Percentiles rank a stretch among this genome's conserved stretches.
These are phyloP conservation scores for Psittacara wagleri DNA, from an alignment of 2,113 vertebrate species.

Conservation along the genomic window DNA sequence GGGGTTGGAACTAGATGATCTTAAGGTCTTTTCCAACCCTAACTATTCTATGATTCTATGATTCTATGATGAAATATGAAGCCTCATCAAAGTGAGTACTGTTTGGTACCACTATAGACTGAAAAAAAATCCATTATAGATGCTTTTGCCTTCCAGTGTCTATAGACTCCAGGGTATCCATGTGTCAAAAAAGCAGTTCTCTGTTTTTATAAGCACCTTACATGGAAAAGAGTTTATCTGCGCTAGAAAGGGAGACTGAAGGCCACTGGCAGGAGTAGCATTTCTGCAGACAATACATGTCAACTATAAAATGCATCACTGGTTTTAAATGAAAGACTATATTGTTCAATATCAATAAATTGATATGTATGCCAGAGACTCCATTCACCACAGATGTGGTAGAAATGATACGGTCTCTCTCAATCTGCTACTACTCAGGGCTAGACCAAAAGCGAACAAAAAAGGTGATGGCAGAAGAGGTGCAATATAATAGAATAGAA, in stretches of 20 bases:
- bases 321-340: background rate
- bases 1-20: too few relatives aligned
- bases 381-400: background rate
- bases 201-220: background rate
- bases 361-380: background rate
- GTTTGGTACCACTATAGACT: background rate
- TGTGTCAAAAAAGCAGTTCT: background rate
- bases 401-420: background rate
- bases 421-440: background rate
- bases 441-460: background rate
- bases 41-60: too few relatives aligned
- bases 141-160: background rate
- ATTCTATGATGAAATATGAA: background rate
- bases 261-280: background rate
- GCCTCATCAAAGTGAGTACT: background rate
- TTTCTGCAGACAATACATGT: background rate
- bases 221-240: background rate
- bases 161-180: background rate
- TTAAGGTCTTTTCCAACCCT: too few relatives aligned
- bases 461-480: background rate
- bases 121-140: background rate
- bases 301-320: background rate
- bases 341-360: constrained; percentile 4
- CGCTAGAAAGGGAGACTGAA: background rate
- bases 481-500: background rate